Evolutionary conservation across 2,888 invertebrate genomes (phyloP).

Genomic region (Phortica okadai): DNA sequence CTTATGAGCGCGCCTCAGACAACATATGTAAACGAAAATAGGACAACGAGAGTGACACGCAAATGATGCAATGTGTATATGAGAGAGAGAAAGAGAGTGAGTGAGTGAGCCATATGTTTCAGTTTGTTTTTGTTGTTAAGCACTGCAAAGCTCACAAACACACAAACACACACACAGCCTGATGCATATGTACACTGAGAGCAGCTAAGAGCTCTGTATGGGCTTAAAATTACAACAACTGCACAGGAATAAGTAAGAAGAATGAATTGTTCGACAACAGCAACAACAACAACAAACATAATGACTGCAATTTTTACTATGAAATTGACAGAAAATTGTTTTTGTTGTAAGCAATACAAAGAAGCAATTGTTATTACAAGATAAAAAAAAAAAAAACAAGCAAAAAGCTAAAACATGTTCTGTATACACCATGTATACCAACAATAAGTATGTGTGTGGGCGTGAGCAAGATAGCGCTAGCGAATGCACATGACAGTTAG

Average conservation of each 20-base stretch:
- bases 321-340: constrained; percentile 7
- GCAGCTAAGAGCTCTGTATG: background rate
- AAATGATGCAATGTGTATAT: constrained; percentile 3
- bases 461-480: constrained; percentile 38
- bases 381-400: background rate
- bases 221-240: constrained; percentile 17
- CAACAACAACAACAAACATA: constrained; percentile 10
- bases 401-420: constrained; percentile 1
- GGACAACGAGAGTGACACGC: constrained; percentile 36
- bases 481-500: too few relatives aligned
- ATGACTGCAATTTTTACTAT: constrained; percentile 19
- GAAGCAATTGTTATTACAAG: too few relatives aligned
- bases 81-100: background rate
- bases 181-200: constrained; percentile 23
- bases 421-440: constrained; percentile 1
- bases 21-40: constrained; percentile 18
- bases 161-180: constrained; percentile 18
- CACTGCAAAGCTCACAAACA: constrained; percentile 35
- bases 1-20: constrained; percentile 1
- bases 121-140: background rate
- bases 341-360: too few relatives aligned
- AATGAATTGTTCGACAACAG: constrained; percentile 19
- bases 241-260: constrained; percentile 1
- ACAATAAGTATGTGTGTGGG: constrained; percentile 39
- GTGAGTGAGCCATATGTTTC: background rate